Evolutionary conservation across 2,113 vertebrate species (phyloP).

Genomic region (Equus przewalskii): DNA sequence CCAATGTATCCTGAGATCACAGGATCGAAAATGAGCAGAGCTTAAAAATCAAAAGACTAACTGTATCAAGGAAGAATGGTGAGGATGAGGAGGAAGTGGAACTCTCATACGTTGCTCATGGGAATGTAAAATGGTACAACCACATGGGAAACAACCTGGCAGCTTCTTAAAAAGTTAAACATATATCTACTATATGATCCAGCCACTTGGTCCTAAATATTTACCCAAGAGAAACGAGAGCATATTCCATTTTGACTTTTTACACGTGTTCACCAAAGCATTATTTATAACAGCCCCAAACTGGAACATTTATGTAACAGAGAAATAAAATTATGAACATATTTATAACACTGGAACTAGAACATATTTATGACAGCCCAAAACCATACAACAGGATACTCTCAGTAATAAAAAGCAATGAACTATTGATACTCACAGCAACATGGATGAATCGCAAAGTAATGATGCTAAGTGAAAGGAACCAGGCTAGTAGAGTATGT

Average conservation of each 20-base stretch:
- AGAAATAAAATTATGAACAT: no score
- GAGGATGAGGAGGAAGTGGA: background rate
- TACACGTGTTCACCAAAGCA: background rate
- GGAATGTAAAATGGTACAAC: background rate
- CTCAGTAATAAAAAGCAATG: background rate
- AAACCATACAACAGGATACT: background rate
- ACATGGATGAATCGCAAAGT: background rate
- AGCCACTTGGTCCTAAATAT: background rate
- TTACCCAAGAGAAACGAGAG: background rate
- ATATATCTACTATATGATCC: background rate
- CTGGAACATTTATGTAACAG: no score
- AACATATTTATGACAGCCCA: background rate
- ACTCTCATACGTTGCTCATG: background rate
- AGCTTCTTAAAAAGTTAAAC: background rate
- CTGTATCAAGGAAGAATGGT: background rate
- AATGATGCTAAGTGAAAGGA: background rate
- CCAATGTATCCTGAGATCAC: background rate
- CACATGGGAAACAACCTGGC: background rate
- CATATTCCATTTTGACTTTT: no score
- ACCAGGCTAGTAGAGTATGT: background rate
- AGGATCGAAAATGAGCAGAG: background rate
- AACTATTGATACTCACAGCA: background rate
- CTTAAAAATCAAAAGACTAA: conserved; percentile 8
- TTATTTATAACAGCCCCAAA: background rate
- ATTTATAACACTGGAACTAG: no score